Evolutionary conservation across 1,140 invertebrate genomes (phyloP).

Genomic region (Aphis craccivora): DNA sequence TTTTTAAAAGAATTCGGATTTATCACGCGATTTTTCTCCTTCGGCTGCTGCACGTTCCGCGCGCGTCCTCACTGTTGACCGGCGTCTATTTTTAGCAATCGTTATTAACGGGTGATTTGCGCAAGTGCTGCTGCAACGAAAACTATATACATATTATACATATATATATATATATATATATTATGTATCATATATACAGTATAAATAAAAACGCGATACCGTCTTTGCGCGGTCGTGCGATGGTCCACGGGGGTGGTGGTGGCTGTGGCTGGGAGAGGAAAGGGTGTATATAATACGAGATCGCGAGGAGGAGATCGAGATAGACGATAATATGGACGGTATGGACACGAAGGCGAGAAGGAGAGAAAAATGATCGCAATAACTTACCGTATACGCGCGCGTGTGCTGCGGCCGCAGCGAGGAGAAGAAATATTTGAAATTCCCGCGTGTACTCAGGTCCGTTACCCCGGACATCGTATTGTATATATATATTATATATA

Average conservation of each 20-base stretch:
- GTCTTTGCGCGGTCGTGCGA: background rate
- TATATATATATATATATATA: background rate
- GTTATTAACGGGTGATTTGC: conserved; percentile 36
- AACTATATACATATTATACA: background rate
- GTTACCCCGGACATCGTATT: conserved; percentile 24
- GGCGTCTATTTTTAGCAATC: conserved; percentile 42
- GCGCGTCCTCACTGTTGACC: background rate
- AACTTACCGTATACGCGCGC: background rate
- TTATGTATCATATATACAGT: background rate
- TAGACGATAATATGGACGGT: background rate
- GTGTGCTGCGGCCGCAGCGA: too few relatives aligned
- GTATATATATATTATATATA: background rate
- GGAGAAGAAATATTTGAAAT: conserved; percentile 41
- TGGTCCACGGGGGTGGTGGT: background rate
- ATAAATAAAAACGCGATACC: conserved; percentile 2
- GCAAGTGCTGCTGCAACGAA: background rate
- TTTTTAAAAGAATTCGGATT: conserved; percentile 14
- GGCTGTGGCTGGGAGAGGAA: too few relatives aligned
- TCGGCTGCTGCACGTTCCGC: background rate
- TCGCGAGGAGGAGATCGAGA: background rate
- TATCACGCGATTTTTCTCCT: background rate
- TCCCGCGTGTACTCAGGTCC: conserved; percentile 30
- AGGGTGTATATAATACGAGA: background rate
- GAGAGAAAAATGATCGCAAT: background rate
- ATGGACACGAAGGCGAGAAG: too few relatives aligned